Percentiles rank a stretch among this genome's conserved stretches.
Conservation (phyloP, 2,113 vertebrate species). For the Ursus arctos region DNA sequence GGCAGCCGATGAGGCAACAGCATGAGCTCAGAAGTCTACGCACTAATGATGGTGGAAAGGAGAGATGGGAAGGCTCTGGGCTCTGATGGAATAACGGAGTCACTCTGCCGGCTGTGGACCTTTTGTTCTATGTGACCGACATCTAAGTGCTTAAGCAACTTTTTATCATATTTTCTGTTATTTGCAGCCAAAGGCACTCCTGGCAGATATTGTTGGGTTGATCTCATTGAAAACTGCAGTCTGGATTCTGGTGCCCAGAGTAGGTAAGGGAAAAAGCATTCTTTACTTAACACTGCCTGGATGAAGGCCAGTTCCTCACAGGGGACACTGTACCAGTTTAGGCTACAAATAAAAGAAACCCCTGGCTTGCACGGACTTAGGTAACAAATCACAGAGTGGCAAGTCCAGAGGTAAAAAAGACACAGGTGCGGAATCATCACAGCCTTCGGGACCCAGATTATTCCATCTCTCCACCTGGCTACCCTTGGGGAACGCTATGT, state of each 20-base stretch:
- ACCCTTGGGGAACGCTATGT: neutral
- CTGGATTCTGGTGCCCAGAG: constrained; percentile 8
- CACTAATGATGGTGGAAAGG: neutral
- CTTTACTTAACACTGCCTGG: neutral
- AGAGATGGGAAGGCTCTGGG: neutral
- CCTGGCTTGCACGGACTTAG: neutral
- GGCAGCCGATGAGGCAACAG: neutral
- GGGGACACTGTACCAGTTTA: neutral
- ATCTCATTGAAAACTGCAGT: neutral
- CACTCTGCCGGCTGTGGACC: neutral
- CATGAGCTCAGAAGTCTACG: neutral
- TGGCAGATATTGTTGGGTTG: constrained; percentile 19
- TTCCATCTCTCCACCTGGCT: neutral
- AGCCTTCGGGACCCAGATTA: neutral
- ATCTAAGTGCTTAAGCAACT: neutral
- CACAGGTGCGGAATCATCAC: neutral
- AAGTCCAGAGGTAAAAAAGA: neutral
- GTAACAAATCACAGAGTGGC: neutral
- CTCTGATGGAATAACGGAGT: rapidly evolving
- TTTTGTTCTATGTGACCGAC: neutral
- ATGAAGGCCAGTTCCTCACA: neutral
- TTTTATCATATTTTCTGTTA: constrained; percentile 57
- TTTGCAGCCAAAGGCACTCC: constrained; percentile 42
- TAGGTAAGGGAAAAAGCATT: neutral
- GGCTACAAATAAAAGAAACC: constrained; percentile 33